Base-by-base conservation (phyloP, 2,797 vertebrate genomes). In the Petrocephalus schoutedeni region DNA sequence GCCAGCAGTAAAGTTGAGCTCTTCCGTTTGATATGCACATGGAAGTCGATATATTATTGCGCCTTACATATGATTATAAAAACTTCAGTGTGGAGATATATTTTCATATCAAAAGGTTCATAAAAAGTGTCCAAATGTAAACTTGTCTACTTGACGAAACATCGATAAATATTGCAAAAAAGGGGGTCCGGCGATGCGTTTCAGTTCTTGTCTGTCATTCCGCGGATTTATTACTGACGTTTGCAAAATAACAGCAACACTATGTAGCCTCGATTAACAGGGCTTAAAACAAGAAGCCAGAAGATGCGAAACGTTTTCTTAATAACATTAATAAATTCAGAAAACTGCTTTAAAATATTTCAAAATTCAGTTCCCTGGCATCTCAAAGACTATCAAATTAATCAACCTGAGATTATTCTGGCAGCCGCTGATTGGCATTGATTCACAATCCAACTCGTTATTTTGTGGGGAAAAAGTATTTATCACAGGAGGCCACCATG, bases 31-130 rank as follows among this genome's bases (percentile, higher is more conserved):
- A 41, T 49, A 80, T n/a, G 16, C 74, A 80, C 74, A 45, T 80
- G 74, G 74, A 80, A 80, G 74, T 49, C 74, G 74, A 80, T 80
- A 80, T 80, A 86, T 86, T 84, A 84, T 84, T 84, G n/a, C 21
- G n/a, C 23, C 21, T 53, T 84, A 84, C 16, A 56, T 84, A 84
- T 54, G 53, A 53, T 53, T 84, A 53, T 84, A 84, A 84, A 84
- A 84, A 53, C 82, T 71, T 83, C 45, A 83, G 51, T 84, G 28
- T 84, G 16, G 41, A 2, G 74, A 28, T 80, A 49, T 80, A 41
- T 21, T 49, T 80, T 80, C 74, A 80, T 80, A 45, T 80, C 41
- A 80, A 49, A 80, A 80, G 41, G 74, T 36, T 45, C 41, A 49
- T 80, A 49, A 80, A 80, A 57, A 19, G 7, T 41, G 67, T 49